These are phyloP conservation scores for Neopelma chrysocephalum DNA, from an alignment of 2,797 vertebrate species.

Conservation along the genomic window DNA sequence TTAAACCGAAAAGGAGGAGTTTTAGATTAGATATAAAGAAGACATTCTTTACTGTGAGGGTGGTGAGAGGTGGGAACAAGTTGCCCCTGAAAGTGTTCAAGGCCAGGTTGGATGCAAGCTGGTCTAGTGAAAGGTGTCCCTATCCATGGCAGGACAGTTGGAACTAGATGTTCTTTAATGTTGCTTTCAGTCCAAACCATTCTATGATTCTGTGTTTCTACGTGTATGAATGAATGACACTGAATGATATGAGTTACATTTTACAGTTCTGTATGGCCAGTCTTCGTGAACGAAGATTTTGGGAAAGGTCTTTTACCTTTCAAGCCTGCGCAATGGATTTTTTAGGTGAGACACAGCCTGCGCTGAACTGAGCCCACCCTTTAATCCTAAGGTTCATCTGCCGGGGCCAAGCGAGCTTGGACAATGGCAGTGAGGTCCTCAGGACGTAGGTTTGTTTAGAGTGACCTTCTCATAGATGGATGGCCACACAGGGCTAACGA, in stretches of 20 bases:
- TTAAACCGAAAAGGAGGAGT: not conserved
- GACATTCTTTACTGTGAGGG: not conserved
- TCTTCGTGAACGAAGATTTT: no score
- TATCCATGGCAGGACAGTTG: not conserved
- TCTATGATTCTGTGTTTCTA: not conserved
- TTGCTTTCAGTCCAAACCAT: not conserved
- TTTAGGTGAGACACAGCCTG: no score
- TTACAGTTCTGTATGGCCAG: not conserved
- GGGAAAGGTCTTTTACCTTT: no score
- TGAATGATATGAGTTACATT: accelerated
- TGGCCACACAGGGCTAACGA: no score
- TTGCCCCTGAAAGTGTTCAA: not conserved
- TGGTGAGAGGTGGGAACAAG: not conserved
- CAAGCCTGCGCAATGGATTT: no score
- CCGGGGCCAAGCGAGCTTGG: no score
- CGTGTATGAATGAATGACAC: not conserved
- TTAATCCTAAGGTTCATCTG: no score
- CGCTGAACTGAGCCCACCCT: no score
- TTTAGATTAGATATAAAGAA: not conserved
- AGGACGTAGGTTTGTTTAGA: no score
- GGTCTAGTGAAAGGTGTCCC: not conserved
- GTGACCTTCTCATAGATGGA: no score
- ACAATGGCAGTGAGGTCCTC: no score
- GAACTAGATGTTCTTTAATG: not conserved
- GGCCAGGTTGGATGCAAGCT: not conserved